Base-by-base conservation (phyloP, 2,797 vertebrate genomes). In the Sebastes trivittatus region DNA sequence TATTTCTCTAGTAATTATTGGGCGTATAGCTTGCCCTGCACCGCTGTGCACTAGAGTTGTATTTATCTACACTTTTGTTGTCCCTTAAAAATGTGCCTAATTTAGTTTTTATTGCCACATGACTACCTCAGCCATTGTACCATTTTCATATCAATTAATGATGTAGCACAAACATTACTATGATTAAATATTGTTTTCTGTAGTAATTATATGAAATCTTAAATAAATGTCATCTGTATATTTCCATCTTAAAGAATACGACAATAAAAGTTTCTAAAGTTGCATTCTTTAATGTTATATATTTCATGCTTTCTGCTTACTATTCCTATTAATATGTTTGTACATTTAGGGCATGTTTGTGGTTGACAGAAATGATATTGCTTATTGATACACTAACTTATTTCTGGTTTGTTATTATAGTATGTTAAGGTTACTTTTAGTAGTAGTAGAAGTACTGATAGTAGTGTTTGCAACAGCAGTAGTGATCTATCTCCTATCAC, bases 81-180 rank as follows among this genome's bases (percentile, higher is more conserved):
- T 80, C 66, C 30, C 49, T 83, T 85, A 70, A 69, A 79, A 78
- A 87, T 72, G 66, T 83, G 56, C 72, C 42, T 78, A 73, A 88
- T 90, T 72, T 29, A 69, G 49, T 84, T 87, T 77, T 65, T 81
- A 68, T 69, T 86, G 46, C 60, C 54, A 78, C 58, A 60, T 77
- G 64, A 81, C 87, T 90, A 92, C 85, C 89, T 94, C 90, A 92
- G 58, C 80, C 65, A 74, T 55, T 88, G 60, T 64, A 71, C 49
- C 30, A 68, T 69, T 72, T 83, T 54, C 23, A 79, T 64, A 73
- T 79, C 3, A 46, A 83, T 65, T 54, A 75, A 90, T 83, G 42
- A 77, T 80, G 56, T 32, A 72, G 38, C 20, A 61, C 55, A 79
- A 75, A 62, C 16, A 49, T 6, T 61, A n/a, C 6, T 59, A 11